These are phyloP conservation scores for Ranitomeya variabilis DNA, from an alignment of 2,113 vertebrate genomes.

Conservation along the genomic window DNA sequence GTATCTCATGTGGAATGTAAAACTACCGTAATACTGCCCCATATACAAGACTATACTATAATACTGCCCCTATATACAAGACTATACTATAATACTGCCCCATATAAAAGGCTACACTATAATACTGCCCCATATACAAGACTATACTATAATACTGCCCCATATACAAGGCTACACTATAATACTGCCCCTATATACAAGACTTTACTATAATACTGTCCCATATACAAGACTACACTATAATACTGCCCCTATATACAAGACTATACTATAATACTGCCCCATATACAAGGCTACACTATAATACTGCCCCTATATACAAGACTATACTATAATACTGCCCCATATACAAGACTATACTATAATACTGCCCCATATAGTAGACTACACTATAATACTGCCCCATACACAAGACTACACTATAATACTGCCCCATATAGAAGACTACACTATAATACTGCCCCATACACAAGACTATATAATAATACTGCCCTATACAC, in stretches of 20 bases:
- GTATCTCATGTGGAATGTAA: neutral
- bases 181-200: too few relatives aligned
- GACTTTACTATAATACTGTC: neutral
- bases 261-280: neutral
- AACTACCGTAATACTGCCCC: neutral
- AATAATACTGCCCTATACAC: too few relatives aligned
- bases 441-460: too few relatives aligned
- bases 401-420: neutral
- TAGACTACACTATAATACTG: too few relatives aligned
- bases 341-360: too few relatives aligned
- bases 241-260: neutral
- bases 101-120: neutral
- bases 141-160: neutral
- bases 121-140: neutral
- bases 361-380: too few relatives aligned
- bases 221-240: neutral
- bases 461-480: too few relatives aligned
- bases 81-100: constrained; percentile 5
- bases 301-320: neutral
- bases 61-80: neutral
- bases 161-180: too few relatives aligned
- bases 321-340: too few relatives aligned
- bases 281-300: too few relatives aligned
- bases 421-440: neutral
- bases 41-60: neutral